A percentile compares a stretch with the other conserved stretches of the same genome.
Evolutionary conservation across 37 sponge, comb jelly and placozoan genomes (phyloP).

Genomic region (Geodia barretti): DNA sequence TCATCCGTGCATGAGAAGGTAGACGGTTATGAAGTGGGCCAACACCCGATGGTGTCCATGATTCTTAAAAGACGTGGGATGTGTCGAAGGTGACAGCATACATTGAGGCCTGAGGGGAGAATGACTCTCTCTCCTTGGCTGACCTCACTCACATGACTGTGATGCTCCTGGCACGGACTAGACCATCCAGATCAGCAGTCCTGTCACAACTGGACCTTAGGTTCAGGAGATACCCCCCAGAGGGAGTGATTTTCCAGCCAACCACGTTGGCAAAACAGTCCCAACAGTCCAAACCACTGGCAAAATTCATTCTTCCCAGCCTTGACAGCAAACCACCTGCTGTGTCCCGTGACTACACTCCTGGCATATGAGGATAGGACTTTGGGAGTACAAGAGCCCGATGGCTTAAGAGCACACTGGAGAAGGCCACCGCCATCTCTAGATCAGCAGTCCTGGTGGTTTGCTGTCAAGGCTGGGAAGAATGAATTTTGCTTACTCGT

Average conservation of each 20-base stretch:
- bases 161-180: conserved; percentile 24
- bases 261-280: conserved; percentile 31
- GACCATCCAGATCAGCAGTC: conserved; percentile 44
- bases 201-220: conserved; percentile 20
- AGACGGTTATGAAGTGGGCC: conserved; percentile 37
- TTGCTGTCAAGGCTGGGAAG: conserved; percentile 4
- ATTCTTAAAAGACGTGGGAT: conserved; percentile 54
- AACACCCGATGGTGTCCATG: conserved; percentile 32
- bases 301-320: conserved; percentile 34
- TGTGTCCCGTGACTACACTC: conserved; percentile 23
- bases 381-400: background rate
- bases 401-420: background rate
- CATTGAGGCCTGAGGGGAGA: conserved; percentile 10
- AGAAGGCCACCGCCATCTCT: too few species aligned
- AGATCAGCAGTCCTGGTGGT: too few species aligned
- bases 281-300: conserved; percentile 3
- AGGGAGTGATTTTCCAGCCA: conserved; percentile 36
- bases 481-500: conserved; percentile 42
- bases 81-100: conserved; percentile 25
- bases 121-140: conserved; percentile 9
- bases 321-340: conserved; percentile 1
- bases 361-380: conserved; percentile 11
- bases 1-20: conserved; percentile 43
- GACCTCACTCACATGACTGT: conserved; percentile 4
- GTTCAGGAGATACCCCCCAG: conserved; percentile 5